These are phyloP conservation scores for Archilochus colubris DNA, from an alignment of 2,113 vertebrate species.

Conservation along the genomic window DNA sequence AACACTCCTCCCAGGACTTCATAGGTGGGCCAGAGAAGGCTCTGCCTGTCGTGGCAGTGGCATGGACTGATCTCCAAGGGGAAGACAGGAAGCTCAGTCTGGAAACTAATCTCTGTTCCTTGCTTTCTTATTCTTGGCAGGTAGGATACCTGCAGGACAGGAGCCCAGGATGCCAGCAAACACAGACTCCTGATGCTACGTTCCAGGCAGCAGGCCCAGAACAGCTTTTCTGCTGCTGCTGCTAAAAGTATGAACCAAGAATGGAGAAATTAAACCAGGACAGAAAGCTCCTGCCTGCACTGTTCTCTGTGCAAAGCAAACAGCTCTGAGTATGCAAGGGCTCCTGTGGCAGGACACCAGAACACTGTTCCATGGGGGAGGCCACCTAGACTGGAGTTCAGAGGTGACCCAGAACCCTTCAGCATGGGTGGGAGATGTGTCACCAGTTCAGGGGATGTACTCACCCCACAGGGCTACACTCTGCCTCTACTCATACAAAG, in stretches of 20 bases:
- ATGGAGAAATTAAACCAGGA: not conserved
- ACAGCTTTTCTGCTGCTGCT: not conserved
- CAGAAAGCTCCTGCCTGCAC: slow-evolving; percentile 13
- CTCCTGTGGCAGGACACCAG: not conserved
- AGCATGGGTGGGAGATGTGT: not conserved
- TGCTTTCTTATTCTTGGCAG: slow-evolving; percentile 63
- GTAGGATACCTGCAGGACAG: slow-evolving; percentile 35
- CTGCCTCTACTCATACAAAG: not conserved
- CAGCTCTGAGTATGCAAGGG: not conserved
- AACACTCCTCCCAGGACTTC: not conserved
- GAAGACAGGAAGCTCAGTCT: slow-evolving; percentile 47
- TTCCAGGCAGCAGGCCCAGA: slow-evolving; percentile 49
- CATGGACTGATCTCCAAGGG: not conserved
- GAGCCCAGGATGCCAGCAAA: not conserved
- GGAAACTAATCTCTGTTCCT: slow-evolving; percentile 16
- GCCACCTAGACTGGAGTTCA: not conserved
- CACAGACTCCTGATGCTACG: not conserved
- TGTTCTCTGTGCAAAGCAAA: not conserved
- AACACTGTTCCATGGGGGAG: not conserved
- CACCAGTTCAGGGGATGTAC: not conserved
- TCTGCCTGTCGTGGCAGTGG: not conserved
- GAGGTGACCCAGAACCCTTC: not conserved
- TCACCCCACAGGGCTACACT: not conserved
- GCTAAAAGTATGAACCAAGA: slow-evolving; percentile 17
- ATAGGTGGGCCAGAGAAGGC: slow-evolving; percentile 12